A percentile compares a stretch with the other conserved stretches of the same genome.
phyloP scores from a whole-genome alignment of 2,113 vertebrate species.

The Coptodon rendalli region DNA sequence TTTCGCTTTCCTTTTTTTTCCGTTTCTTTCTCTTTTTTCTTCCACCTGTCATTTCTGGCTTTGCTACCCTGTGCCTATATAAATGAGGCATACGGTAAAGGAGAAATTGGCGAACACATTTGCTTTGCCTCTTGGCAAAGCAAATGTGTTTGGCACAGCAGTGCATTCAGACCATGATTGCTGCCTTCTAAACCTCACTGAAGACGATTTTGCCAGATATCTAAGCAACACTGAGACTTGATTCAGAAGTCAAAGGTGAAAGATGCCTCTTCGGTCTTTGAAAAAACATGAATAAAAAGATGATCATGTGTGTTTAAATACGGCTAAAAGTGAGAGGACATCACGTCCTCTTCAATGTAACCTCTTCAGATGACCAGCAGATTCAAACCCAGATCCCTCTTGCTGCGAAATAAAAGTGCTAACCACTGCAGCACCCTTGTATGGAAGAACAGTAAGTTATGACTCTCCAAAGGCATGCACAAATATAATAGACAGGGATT shows the following conservation, averaged over 20 bases:
- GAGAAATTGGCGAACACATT: not conserved
- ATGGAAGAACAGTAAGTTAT: not conserved
- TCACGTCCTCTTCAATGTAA: not conserved
- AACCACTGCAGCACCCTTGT: not conserved
- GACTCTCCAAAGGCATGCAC: not conserved
- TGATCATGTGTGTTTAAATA: not conserved
- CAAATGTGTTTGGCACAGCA: not conserved
- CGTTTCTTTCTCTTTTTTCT: not conserved
- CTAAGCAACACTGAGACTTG: not conserved
- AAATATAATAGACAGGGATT: not conserved
- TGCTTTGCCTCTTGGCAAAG: not conserved
- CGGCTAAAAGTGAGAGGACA: not conserved
- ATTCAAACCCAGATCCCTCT: not conserved
- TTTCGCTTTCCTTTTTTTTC: rapidly evolving
- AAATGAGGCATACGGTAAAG: not conserved
- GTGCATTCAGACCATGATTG: not conserved
- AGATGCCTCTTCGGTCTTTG: not conserved
- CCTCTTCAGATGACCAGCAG: not conserved
- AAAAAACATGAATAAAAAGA: not conserved
- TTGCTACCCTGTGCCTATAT: not conserved
- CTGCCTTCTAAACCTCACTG: not conserved
- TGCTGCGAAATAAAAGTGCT: not conserved
- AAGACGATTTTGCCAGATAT: not conserved
- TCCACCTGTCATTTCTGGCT: not conserved
- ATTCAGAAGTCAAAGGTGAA: not conserved